Base-by-base conservation (phyloP, 2,888 invertebrate genomes). In the Athalia cordata region DNA sequence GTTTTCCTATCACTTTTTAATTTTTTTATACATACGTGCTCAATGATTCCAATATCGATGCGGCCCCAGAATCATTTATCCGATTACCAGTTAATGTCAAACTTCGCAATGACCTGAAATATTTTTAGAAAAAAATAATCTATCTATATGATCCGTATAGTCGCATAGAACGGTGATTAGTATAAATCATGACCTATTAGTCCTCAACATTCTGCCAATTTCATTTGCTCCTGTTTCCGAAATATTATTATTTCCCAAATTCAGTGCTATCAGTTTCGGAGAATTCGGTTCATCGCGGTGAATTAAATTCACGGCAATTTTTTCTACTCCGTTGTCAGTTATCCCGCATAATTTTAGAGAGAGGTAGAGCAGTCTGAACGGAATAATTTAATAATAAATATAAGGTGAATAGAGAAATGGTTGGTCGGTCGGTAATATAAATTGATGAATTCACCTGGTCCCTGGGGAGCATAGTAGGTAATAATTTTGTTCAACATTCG, bases 211-310 rank as follows among this genome's bases (percentile, higher is more conserved):
- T 13, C 82, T 79, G 0, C 87, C 88, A 3, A 91, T 77, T 13
- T 85, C 74, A 49, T 52, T 59, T 4, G 85, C 85, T 3, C 91
- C 91, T 11, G 80, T 81, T 66, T 89, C 88, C 15, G 86, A 86
- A 45, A 91, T 83, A 57, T 81, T 81, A 82, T 91, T 91, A 77
- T 89, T 87, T 0, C 90, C 85, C 62, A 91, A 78, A 83, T 90
- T 89, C 55, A 91, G 80, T 50, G 84, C 85, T 5, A 85, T 79
- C 65, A 91, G 79, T 67, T 80, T 81, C 5, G 86, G 81, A 5
- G 76, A 29, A 5, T 83, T 66, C 3, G 86, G 79, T 3, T 82
- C 79, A 13, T 81, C 82, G 8, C 65, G 81, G 61, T 87, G 81
- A 9, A 61, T 81, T 59, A 91, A 80, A 81, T 86, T 84, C 2